A percentile compares a stretch with the other conserved stretches of the same genome.
Conservation (phyloP, 2,113 vertebrate species). For the Rhea americana region DNA sequence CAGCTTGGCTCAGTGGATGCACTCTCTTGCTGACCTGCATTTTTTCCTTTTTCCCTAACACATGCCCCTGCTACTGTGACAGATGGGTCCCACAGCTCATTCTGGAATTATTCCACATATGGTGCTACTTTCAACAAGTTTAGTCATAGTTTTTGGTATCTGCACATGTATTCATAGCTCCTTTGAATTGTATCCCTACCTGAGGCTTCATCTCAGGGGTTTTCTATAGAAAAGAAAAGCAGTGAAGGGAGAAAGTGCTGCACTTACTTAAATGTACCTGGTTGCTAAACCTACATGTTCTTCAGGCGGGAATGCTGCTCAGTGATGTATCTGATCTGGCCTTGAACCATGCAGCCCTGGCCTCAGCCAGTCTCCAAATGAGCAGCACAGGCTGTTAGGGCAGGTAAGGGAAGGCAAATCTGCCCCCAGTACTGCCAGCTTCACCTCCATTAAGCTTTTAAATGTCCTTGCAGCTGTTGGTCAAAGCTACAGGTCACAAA, state of each 20-base stretch:
- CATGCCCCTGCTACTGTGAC: not conserved
- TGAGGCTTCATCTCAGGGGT: fast-evolving
- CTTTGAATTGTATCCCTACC: not conserved
- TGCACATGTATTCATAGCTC: not conserved
- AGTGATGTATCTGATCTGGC: fast-evolving
- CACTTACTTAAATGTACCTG: not conserved
- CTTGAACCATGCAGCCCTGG: fast-evolving
- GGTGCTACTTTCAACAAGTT: fast-evolving
- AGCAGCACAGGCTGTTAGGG: too few species aligned
- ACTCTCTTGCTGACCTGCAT: too few species aligned
- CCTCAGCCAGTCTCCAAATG: not conserved
- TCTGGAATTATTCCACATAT: not conserved
- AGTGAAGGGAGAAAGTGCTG: not conserved
- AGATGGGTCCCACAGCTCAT: not conserved
- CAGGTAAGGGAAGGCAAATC: too few species aligned
- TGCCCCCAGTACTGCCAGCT: not conserved
- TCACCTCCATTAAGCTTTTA: not conserved
- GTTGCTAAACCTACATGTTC: fast-evolving
- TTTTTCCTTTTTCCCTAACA: too few species aligned
- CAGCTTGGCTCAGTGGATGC: too few species aligned
- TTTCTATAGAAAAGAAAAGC: not conserved
- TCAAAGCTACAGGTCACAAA: not conserved
- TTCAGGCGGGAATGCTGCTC: not conserved
- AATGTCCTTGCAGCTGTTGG: not conserved
- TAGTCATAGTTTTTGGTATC: not conserved